Percentiles rank a stretch among this genome's conserved stretches.
These are phyloP conservation scores for Oryzias curvinotus DNA, from an alignment of 2,113 vertebrate genomes.

Conservation along the genomic window DNA sequence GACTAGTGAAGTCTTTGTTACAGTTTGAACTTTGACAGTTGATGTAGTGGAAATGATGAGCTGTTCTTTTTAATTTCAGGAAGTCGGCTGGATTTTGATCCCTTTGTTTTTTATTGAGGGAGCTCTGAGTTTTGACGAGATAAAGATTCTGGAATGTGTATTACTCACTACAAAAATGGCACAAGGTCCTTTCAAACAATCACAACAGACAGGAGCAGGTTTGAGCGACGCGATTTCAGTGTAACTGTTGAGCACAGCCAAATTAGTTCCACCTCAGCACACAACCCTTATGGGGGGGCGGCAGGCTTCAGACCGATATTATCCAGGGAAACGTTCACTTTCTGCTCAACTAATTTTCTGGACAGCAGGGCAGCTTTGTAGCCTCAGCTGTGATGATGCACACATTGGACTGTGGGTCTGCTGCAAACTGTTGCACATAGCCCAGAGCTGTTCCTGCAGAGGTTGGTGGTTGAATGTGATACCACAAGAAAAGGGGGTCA, in stretches of 20 bases:
- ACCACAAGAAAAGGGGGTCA: no score
- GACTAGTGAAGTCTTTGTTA: neutral
- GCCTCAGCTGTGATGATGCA: slow-evolving; percentile 63
- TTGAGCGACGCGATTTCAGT: slow-evolving; percentile 34
- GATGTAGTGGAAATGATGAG: neutral
- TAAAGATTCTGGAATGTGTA: slow-evolving; percentile 16
- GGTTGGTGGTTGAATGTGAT: neutral
- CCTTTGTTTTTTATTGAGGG: no score
- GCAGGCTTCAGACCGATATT: slow-evolving; percentile 46
- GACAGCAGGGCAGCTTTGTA: slow-evolving; percentile 36
- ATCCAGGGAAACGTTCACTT: slow-evolving; percentile 51
- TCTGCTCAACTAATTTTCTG: slow-evolving; percentile 57
- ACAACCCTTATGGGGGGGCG: slow-evolving; percentile 44
- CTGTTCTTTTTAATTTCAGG: neutral
- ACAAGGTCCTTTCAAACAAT: slow-evolving; percentile 31
- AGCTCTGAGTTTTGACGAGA: slow-evolving; percentile 14
- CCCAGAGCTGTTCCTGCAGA: slow-evolving; percentile 5
- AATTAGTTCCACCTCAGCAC: slow-evolving; percentile 51
- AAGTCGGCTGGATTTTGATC: neutral
- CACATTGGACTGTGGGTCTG: slow-evolving; percentile 1
- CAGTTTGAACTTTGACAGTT: neutral
- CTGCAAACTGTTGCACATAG: slow-evolving; percentile 3
- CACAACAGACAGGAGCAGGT: slow-evolving; percentile 6
- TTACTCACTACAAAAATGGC: slow-evolving; percentile 24
- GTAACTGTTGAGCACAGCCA: slow-evolving; percentile 38